Conservation (phyloP, 2,797 vertebrate genomes). For the Thamnophis elegans region DNA sequence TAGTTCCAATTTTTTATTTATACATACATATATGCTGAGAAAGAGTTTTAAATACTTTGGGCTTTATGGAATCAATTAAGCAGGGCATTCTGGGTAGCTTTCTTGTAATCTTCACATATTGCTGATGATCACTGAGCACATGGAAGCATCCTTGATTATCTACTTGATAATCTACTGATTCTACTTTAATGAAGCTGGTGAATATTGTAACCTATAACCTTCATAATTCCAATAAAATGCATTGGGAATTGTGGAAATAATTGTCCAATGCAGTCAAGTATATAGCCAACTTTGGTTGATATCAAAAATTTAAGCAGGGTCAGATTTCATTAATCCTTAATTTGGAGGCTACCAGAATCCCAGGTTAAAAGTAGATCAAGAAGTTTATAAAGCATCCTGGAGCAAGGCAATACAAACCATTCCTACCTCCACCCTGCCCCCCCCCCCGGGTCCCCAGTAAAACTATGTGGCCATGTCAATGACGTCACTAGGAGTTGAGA, state of each 20-base stretch:
- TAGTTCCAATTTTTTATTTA: neutral
- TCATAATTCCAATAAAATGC: neutral
- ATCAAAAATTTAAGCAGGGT: neutral
- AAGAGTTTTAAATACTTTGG: neutral
- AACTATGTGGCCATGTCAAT: neutral
- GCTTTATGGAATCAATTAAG: neutral
- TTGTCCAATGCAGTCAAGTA: neutral
- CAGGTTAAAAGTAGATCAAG: neutral
- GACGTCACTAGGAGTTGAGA: neutral
- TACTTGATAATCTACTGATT: neutral
- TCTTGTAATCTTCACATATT: neutral
- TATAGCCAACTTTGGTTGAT: neutral
- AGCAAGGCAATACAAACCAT: neutral
- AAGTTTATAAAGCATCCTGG: neutral
- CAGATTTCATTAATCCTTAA: neutral
- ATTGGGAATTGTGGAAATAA: neutral
- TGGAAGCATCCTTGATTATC: neutral
- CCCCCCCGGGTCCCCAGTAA: neutral
- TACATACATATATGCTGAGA: neutral
- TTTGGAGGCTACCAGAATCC: neutral
- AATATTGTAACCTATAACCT: neutral
- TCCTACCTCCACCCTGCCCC: accelerated
- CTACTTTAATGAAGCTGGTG: neutral
- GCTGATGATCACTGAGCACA: neutral
- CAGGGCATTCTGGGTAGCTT: neutral